phyloP scores from a whole-genome alignment of 2,113 vertebrate genomes.

The Dryoscopus gambensis region DNA sequence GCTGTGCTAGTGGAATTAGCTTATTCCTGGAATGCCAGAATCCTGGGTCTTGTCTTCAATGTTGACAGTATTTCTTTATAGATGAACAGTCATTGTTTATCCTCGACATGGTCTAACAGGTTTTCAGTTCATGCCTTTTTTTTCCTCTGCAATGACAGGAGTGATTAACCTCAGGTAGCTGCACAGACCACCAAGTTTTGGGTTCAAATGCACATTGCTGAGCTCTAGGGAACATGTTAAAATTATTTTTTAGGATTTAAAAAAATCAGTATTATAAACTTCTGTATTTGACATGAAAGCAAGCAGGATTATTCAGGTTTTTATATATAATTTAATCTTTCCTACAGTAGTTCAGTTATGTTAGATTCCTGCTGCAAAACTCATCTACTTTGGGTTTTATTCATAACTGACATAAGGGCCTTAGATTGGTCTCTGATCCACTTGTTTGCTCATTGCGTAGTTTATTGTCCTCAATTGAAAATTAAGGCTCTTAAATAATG shows the following conservation, averaged over 20 bases:
- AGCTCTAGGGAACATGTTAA: neutral
- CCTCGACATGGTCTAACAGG: fast-evolving
- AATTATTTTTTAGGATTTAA: neutral
- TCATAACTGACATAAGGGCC: neutral
- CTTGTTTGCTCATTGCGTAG: neutral
- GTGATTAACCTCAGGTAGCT: neutral
- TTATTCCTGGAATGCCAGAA: neutral
- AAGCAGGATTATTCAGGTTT: neutral
- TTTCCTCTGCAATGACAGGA: neutral
- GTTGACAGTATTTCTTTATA: neutral
- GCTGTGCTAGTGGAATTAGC: neutral
- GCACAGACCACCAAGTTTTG: neutral
- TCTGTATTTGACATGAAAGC: neutral
- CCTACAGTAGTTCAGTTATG: neutral
- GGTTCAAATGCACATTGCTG: neutral
- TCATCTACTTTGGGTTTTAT: neutral
- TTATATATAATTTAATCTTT: neutral
- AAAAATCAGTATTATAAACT: neutral
- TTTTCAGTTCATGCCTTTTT: neutral
- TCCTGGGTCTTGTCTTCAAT: neutral
- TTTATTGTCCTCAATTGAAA: neutral
- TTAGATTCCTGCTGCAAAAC: neutral
- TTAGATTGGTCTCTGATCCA: neutral
- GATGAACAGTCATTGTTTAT: neutral
- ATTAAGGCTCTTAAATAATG: neutral